Conservation (phyloP, 2,113 vertebrate species). For the Rhynchomys soricoides region DNA sequence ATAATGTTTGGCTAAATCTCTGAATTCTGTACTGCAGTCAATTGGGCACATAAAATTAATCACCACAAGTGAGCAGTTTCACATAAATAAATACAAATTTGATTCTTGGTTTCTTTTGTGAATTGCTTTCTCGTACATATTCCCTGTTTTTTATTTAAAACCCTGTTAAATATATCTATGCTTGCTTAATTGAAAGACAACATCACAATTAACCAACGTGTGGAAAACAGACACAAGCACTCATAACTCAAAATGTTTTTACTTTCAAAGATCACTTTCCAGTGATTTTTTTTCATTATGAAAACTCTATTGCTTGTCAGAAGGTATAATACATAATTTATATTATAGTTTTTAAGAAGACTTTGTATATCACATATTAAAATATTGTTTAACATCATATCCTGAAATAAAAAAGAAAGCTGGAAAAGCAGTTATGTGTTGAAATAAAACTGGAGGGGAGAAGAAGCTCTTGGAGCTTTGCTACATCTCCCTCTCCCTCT, state of each 20-base stretch:
- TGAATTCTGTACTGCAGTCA: not conserved
- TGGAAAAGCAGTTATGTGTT: constrained; percentile 29
- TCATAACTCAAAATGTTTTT: constrained; percentile 62
- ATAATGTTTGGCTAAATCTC: not conserved
- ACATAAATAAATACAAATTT: constrained; percentile 35
- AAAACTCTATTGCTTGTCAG: constrained; percentile 59
- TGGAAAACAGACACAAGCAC: constrained; percentile 17
- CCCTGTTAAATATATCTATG: constrained; percentile 7
- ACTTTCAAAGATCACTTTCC: constrained; percentile 62
- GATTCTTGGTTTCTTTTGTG: constrained; percentile 29
- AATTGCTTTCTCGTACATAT: constrained; percentile 28
- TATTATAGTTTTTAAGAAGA: constrained; percentile 21
- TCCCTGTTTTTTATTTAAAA: constrained; percentile 1
- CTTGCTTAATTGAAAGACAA: constrained; percentile 60
- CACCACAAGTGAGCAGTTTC: not conserved
- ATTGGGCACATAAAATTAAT: constrained; percentile 16
- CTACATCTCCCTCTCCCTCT: not conserved
- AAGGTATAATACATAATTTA: constrained; percentile 53
- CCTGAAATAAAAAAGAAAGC: constrained; percentile 13
- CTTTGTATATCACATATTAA: constrained; percentile 60
- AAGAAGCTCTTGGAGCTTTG: not conserved
- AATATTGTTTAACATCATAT: constrained; percentile 41
- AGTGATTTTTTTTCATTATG: constrained; percentile 62
- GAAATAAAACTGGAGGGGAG: constrained; percentile 20
- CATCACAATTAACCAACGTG: constrained; percentile 46